A percentile compares a stretch with the other conserved stretches of the same genome.
Conservation (phyloP, 2,888 invertebrate species). For the Tenthredo scrophulariae region DNA sequence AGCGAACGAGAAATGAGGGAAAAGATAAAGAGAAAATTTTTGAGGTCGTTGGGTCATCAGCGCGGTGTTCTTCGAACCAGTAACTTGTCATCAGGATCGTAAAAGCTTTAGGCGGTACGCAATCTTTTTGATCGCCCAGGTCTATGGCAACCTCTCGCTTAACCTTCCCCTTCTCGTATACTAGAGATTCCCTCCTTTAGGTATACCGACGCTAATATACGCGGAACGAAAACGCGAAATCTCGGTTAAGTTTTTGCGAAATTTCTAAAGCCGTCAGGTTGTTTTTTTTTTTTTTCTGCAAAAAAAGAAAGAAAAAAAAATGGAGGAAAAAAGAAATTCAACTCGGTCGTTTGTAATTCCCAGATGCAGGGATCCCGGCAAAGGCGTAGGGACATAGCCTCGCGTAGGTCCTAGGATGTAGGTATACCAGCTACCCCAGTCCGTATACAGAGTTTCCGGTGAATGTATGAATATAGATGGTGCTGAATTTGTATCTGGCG, state of each 20-base stretch:
- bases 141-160: constrained; percentile 25
- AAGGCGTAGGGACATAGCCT: not conserved
- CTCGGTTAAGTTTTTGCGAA: not conserved
- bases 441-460: constrained; percentile 29
- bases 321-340: not conserved
- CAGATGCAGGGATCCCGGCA: not conserved
- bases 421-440: not conserved
- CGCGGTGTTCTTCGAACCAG: constrained; percentile 32
- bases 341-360: constrained; percentile 1
- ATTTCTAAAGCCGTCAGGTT: constrained; percentile 7
- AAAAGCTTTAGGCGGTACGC: constrained; percentile 48
- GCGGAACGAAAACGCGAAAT: not conserved
- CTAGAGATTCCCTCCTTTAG: not conserved
- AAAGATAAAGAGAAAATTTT: constrained; percentile 22
- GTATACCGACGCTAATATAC: constrained; percentile 7
- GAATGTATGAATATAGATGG: constrained; percentile 56
- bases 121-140: constrained; percentile 42
- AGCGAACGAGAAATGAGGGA: not conserved
- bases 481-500: constrained; percentile 54
- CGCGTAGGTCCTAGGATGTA: not conserved
- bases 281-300: not conserved
- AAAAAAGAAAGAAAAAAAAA: constrained; percentile 3
- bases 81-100: constrained; percentile 47
- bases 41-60: constrained; percentile 47
- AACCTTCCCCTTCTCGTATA: constrained; percentile 14